Base-by-base conservation (phyloP, 2,797 vertebrate genomes). In the Sebastes iracundus region DNA sequence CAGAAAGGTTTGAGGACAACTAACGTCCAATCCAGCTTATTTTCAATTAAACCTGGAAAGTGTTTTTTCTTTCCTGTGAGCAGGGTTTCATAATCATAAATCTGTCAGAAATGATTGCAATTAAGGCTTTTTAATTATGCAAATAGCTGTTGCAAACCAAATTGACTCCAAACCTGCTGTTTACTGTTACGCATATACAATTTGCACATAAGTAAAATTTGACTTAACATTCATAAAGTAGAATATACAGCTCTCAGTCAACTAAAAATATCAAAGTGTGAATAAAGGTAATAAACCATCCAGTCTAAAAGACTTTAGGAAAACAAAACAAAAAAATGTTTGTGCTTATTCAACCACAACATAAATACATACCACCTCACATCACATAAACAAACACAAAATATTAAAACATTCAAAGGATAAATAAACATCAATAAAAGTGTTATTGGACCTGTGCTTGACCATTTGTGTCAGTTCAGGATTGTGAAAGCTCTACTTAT, bases 401-500 rank as follows among this genome's bases (percentile, higher is more conserved):
- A 75, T 64, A 81, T 78, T 72, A 58, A 89, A 87, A 90, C 67
- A 73, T 82, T 85, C 76, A 88, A 77, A 63, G 22, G 66, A 70
- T 56, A 77, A 72, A 75, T 30, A 64, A 58, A 67, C 38, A 61
- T 78, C 33, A 72, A 65, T 49, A 77, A 68, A 85, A 66, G 55
- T 64, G 1, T 25, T 68, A 82, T 88, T 88, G 85, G 83, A 87
- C 86, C 76, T 87, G 86, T 87, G 86, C 70, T 86, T 76, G 42
- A 38, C 62, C 62, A 73, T 74, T 23, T 52, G 35, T 62, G 49
- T 76, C 66, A 32, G 33, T 84, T 85, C 91, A 91, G 81, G 84
- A 67, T 22, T 80, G 56, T 49, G 28, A 68, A 60, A 65, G 30
- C 49, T 73, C 20, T 30, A 28, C 7, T 25, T 62, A n/a, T 77